A percentile compares a stretch with the other conserved stretches of the same genome.
These are phyloP conservation scores for Halcyon leucocephala DNA, from an alignment of 2,797 vertebrate species.

Conservation along the genomic window DNA sequence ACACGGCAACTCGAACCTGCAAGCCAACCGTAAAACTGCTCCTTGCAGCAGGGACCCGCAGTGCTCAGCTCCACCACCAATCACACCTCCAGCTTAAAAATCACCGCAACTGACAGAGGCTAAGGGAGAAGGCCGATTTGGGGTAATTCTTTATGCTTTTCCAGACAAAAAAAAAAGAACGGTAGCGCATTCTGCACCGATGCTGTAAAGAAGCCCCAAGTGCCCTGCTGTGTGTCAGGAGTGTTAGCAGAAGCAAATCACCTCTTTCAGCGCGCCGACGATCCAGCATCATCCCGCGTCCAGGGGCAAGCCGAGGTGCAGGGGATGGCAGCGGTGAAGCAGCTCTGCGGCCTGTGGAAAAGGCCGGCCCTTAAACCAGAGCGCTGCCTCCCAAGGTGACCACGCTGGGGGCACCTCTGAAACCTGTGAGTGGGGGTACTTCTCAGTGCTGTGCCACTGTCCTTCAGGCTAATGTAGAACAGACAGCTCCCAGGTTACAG, in stretches of 20 bases:
- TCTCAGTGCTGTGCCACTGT: background rate
- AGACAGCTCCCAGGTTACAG: background rate
- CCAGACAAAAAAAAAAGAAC: background rate
- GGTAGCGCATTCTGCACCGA: background rate
- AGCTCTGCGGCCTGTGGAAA: background rate
- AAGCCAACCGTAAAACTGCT: slow-evolving; percentile 19
- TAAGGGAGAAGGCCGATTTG: background rate
- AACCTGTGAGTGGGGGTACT: background rate
- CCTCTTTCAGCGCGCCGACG: background rate
- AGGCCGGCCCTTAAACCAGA: background rate
- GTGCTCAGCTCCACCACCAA: background rate
- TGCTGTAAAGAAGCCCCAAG: background rate
- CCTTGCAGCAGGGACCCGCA: background rate
- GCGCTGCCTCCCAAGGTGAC: background rate
- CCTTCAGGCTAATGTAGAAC: background rate
- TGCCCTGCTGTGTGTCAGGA: background rate
- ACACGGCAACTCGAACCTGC: background rate
- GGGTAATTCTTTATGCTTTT: slow-evolving; percentile 7
- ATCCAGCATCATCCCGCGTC: background rate
- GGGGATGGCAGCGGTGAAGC: background rate
- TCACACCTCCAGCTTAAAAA: background rate
- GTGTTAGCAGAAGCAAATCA: background rate
- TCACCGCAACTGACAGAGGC: background rate
- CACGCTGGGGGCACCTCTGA: background rate
- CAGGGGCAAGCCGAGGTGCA: background rate